These are phyloP conservation scores for Drosophila teissieri DNA, from an alignment of 1,140 invertebrate genomes.

Conservation along the genomic window DNA sequence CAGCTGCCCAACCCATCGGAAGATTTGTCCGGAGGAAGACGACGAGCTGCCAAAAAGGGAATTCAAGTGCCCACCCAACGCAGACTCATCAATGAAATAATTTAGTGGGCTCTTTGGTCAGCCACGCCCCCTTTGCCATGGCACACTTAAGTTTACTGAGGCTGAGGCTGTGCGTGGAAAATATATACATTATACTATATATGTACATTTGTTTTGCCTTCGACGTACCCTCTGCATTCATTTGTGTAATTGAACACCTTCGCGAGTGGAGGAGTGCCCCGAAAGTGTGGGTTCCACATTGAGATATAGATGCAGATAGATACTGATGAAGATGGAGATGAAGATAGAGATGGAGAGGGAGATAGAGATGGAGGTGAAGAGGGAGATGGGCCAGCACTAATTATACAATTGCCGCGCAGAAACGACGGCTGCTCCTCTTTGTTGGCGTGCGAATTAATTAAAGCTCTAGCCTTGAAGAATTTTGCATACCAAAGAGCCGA, in stretches of 20 bases:
- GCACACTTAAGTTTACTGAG: constrained; percentile 41
- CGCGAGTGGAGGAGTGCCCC: constrained; percentile 28
- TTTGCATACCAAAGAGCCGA: constrained; percentile 53
- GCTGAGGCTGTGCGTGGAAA: constrained; percentile 47
- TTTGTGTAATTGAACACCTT: constrained; percentile 59
- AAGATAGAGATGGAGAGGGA: constrained; percentile 1
- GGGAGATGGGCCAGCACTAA: constrained; percentile 36
- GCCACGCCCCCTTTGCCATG: constrained; percentile 38
- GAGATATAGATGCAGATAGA: constrained; percentile 9
- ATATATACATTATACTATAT: constrained; percentile 6
- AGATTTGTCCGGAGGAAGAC: constrained; percentile 12
- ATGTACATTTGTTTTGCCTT: constrained; percentile 4
- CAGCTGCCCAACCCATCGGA: constrained; percentile 30
- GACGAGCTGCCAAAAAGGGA: constrained; percentile 12
- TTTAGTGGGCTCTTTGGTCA: constrained; percentile 22
- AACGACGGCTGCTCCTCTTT: constrained; percentile 48
- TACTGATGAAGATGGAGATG: neutral
- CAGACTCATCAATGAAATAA: constrained; percentile 46
- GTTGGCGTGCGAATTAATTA: constrained; percentile 49
- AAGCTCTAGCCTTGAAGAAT: constrained; percentile 46
- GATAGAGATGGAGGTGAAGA: constrained; percentile 6
- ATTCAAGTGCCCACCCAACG: constrained; percentile 27
- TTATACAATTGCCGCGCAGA: constrained; percentile 50
- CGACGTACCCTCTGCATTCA: constrained; percentile 41
- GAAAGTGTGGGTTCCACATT: constrained; percentile 10